phyloP scores from a whole-genome alignment of 1,140 invertebrate genomes.

The Lineus longissimus region DNA sequence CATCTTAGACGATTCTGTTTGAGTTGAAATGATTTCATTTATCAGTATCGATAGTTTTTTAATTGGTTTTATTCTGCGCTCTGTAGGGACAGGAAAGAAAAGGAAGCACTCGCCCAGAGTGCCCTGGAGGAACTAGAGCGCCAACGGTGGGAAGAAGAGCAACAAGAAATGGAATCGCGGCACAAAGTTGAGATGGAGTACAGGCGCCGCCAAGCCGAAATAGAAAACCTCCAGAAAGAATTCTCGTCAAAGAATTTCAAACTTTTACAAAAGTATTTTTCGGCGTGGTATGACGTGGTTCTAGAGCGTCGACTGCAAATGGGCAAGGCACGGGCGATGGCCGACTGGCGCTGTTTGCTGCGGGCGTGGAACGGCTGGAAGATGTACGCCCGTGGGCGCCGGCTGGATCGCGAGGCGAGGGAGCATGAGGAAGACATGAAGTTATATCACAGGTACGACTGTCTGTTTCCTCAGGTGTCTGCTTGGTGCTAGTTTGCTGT shows the following conservation, averaged over 20 bases:
- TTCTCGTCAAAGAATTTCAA: constrained; percentile 12
- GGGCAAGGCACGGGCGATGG: constrained; percentile 47
- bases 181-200: constrained; percentile 15
- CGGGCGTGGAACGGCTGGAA: constrained; percentile 47
- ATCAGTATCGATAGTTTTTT: too few species aligned
- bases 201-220: too few species aligned
- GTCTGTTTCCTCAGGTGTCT: background rate
- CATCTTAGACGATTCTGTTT: too few species aligned
- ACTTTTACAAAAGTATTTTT: constrained; percentile 44
- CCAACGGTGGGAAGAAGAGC: constrained; percentile 22
- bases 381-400: constrained; percentile 25
- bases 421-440: constrained; percentile 33
- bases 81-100: constrained; percentile 25
- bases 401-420: constrained; percentile 32
- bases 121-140: constrained; percentile 28
- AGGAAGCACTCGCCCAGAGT: constrained; percentile 25
- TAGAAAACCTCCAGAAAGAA: background rate
- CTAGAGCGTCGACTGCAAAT: constrained; percentile 39
- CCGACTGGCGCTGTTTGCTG: constrained; percentile 48
- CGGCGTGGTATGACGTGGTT: constrained; percentile 47
- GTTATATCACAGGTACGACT: constrained; percentile 39
- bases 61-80: too few species aligned
- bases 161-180: constrained; percentile 20
- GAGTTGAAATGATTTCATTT: too few species aligned
- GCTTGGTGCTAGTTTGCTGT: too few species aligned